Conservation (phyloP, 1,140 invertebrate species). For the Daktulosphaira vitifoliae region DNA sequence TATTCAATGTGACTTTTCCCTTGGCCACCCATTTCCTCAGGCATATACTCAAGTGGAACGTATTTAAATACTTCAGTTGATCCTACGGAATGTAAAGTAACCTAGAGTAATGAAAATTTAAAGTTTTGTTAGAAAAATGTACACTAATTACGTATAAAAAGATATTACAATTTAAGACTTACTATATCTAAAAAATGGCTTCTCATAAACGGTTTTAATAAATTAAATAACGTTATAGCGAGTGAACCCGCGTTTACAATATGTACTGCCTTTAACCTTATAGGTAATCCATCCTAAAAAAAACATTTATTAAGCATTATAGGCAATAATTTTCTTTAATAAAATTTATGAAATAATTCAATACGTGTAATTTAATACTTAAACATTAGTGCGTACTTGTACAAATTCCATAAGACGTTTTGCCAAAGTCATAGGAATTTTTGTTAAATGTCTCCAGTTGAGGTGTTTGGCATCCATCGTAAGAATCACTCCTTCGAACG, state of each 20-base stretch:
- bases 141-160: no score
- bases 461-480: not conserved
- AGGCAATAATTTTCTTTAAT: no score
- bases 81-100: not conserved
- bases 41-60: not conserved
- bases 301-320: no score
- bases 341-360: no score
- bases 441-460: constrained; percentile 8
- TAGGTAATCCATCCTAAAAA: constrained; percentile 4
- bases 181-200: not conserved
- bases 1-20: constrained; percentile 5
- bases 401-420: constrained; percentile 7
- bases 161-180: not conserved
- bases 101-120: no score
- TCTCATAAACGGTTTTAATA: constrained; percentile 19
- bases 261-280: constrained; percentile 14
- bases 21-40: not conserved
- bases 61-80: not conserved
- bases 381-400: not conserved
- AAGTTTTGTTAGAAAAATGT: no score
- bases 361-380: no score
- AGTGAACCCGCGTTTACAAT: not conserved
- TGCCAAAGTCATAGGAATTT: not conserved
- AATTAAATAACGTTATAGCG: not conserved
- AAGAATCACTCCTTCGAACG: not conserved